Conservation (phyloP, 2,113 vertebrate genomes). For the Morone chrysops region DNA sequence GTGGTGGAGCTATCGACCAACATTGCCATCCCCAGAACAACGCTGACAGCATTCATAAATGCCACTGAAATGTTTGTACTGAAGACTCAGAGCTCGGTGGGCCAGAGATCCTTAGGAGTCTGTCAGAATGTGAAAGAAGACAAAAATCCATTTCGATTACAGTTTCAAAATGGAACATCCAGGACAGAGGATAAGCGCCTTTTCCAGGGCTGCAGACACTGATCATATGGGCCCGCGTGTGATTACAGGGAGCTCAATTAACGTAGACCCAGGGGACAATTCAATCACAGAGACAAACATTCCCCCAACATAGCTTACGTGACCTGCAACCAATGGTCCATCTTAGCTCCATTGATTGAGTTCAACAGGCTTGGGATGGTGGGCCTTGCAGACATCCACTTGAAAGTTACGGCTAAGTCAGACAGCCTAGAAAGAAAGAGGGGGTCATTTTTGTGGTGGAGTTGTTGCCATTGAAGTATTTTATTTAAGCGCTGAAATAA, state of each 20-base stretch:
- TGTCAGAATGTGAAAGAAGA: slow-evolving; percentile 39
- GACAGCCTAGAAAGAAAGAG: neutral
- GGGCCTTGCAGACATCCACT: slow-evolving; percentile 33
- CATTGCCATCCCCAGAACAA: neutral
- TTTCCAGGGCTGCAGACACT: slow-evolving; percentile 45
- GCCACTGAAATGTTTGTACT: neutral
- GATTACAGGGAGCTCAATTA: slow-evolving; percentile 78
- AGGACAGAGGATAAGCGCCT: slow-evolving; percentile 51
- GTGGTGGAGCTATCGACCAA: neutral
- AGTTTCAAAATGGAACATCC: slow-evolving; percentile 54
- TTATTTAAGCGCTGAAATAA: slow-evolving; percentile 18
- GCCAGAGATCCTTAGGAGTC: slow-evolving; percentile 21
- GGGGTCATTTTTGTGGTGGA: neutral
- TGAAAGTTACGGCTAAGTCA: slow-evolving; percentile 26
- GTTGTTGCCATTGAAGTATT: slow-evolving; percentile 12
- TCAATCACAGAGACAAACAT: slow-evolving; percentile 78
- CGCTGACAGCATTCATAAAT: neutral
- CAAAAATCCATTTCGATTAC: slow-evolving; percentile 75
- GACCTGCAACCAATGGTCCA: slow-evolving; percentile 70
- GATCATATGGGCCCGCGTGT: slow-evolving; percentile 59
- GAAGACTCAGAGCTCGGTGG: slow-evolving; percentile 3
- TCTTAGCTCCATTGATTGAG: slow-evolving; percentile 73
- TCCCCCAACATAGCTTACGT: slow-evolving; percentile 72
- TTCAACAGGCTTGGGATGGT: slow-evolving; percentile 65
- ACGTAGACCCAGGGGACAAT: slow-evolving; percentile 53